Base-by-base conservation (phyloP, 2,888 invertebrate genomes). In the Cylloceria caligata region DNA sequence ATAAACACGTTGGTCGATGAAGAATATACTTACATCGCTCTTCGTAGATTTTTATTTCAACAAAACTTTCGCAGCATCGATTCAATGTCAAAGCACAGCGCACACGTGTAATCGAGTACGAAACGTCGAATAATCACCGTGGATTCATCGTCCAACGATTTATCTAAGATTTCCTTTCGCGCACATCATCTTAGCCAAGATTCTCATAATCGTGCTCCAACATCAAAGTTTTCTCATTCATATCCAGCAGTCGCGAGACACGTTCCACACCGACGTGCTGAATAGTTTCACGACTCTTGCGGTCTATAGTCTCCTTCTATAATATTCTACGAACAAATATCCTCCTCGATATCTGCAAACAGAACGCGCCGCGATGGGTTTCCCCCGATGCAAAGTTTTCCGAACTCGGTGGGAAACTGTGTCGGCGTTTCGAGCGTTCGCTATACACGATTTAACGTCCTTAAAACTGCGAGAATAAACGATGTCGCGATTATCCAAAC, bases 141-240 rank as follows among this genome's bases (percentile, higher is more conserved):
- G 27, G 6, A 49, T 42, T 30, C 39, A 19, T 6, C 55, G 19
- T 71, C 9, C 27, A 57, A 71, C 55, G 69, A 57, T 71, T 57
- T 57, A 30, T 3, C 42, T 39, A 19, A n/a, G 36, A 57, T 60
- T 60, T 16, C 60, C 60, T 34, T 34, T 36, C 16, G 7, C 60
- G 60, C 60, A 16, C 19, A 60, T 60, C 60, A 19, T 60, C 60
- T 19, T 13, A n/a, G 7, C 3, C 60, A 34, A 27, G 57, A 34
- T 71, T 71, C 42, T 42, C 57, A 71, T 71, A 30, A 71, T 55
- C 69, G 55, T 42, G 24, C 57, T 57, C 69, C 11, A 9, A 16
- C 69, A 71, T 68, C 67, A 49, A 68, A 68, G 49, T 69, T 69
- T 69, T 39, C 52, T 55, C 52, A n/a, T 69, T 69, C n/a, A 5